Conservation (phyloP, 2,888 invertebrate genomes). For the Phorcus lineatus region DNA sequence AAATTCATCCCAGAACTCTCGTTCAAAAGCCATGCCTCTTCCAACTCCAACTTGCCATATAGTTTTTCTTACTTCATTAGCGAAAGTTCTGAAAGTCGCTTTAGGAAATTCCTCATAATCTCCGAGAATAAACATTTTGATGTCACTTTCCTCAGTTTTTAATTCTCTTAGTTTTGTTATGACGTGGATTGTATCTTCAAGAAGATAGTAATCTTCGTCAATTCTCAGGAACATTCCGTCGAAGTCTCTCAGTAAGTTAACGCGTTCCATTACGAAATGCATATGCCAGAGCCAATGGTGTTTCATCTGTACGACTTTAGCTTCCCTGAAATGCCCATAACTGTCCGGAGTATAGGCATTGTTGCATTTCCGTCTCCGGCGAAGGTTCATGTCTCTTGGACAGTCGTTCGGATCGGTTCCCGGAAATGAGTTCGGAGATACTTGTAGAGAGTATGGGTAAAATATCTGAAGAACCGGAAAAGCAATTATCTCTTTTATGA, state of each 20-base stretch:
- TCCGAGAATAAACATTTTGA: slow-evolving; percentile 23
- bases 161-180: background rate
- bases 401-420: slow-evolving; percentile 21
- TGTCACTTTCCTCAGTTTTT: background rate
- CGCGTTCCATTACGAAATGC: slow-evolving; percentile 15
- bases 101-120: slow-evolving; percentile 7
- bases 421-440: background rate
- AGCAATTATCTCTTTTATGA: slow-evolving; percentile 2
- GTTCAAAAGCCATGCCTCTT: slow-evolving; percentile 26
- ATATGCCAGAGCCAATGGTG: slow-evolving; percentile 31
- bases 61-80: background rate
- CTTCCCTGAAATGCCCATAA: slow-evolving; percentile 25
- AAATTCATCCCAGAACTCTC: slow-evolving; percentile 25
- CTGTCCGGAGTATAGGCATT: slow-evolving; percentile 16
- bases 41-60: slow-evolving; percentile 24
- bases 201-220: slow-evolving; percentile 28
- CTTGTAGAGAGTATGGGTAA: slow-evolving; percentile 22
- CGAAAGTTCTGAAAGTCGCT: background rate
- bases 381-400: background rate
- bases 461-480: slow-evolving; percentile 27
- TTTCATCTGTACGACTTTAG: slow-evolving; percentile 28
- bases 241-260: background rate
- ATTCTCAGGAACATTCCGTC: slow-evolving; percentile 17
- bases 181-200: slow-evolving; percentile 10
- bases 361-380: slow-evolving; percentile 3